Percentiles rank a stretch among this genome's conserved stretches.
These are phyloP conservation scores for Drosophila fungiperda DNA, from an alignment of 2,888 invertebrate genomes.

Conservation along the genomic window DNA sequence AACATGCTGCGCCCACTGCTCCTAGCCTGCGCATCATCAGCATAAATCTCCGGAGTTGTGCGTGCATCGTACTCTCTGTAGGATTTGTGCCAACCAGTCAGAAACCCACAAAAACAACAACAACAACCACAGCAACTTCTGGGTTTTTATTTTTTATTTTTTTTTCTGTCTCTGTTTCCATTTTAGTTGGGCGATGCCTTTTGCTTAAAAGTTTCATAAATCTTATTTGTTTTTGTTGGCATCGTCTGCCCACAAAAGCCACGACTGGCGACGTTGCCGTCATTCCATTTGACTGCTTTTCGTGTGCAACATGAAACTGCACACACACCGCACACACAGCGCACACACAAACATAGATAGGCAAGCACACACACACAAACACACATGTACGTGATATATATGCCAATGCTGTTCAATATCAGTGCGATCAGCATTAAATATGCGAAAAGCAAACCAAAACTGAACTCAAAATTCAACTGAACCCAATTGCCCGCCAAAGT, in stretches of 20 bases:
- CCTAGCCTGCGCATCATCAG: conserved; percentile 62
- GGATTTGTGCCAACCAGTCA: conserved; percentile 56
- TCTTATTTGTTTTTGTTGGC: conserved; percentile 70
- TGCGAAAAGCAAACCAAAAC: conserved; percentile 58
- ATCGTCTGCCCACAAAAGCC: conserved; percentile 71
- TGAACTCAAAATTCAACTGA: conserved; percentile 42
- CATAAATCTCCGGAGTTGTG: conserved; percentile 72
- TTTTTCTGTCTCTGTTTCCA: conserved; percentile 18
- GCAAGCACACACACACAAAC: not conserved
- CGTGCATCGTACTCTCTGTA: conserved; percentile 32
- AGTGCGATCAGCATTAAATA: conserved; percentile 75
- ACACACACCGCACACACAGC: conserved; percentile 34
- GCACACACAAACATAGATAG: conserved; percentile 6
- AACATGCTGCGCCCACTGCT: conserved; percentile 40
- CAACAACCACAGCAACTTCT: conserved; percentile 25
- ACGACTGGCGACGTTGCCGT: conserved; percentile 54
- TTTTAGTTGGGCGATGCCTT: conserved; percentile 61
- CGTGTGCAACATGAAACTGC: conserved; percentile 67
- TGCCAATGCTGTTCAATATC: conserved; percentile 75
- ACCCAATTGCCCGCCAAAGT: conserved; percentile 64
- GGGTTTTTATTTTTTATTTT: conserved; percentile 6
- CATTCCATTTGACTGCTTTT: conserved; percentile 81
- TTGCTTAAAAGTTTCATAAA: conserved; percentile 81
- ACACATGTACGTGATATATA: conserved; percentile 31
- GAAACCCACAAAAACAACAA: conserved; percentile 42